Percentiles rank a stretch among this genome's conserved stretches.
phyloP scores from a whole-genome alignment of 2,797 vertebrate species.

The Chelmon rostratus region DNA sequence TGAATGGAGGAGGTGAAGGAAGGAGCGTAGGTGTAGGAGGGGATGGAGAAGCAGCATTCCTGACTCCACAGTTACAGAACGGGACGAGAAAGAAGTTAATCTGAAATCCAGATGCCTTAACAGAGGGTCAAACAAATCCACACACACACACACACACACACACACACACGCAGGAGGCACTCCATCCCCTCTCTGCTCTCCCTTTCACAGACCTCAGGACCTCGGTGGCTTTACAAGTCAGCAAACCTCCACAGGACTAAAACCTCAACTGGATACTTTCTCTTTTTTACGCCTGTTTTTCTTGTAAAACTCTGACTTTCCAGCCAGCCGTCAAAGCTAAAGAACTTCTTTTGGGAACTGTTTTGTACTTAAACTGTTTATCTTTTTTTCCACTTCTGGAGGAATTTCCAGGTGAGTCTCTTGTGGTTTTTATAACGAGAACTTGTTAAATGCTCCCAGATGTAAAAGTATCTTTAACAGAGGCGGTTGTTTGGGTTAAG shows the following conservation, averaged over 20 bases:
- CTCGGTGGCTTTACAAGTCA: conserved; percentile 60
- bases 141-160: conserved; percentile 31
- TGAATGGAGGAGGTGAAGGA: conserved; percentile 62
- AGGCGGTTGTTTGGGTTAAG: neutral
- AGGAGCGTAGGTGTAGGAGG: conserved; percentile 69
- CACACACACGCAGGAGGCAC: conserved; percentile 27
- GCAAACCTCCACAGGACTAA: conserved; percentile 57
- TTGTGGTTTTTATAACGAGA: conserved; percentile 31
- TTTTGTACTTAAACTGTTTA: conserved; percentile 29
- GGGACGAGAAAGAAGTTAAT: conserved; percentile 65
- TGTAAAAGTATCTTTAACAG: conserved; percentile 25
- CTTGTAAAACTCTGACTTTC: conserved; percentile 56
- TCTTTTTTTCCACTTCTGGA: conserved; percentile 28
- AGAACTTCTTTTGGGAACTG: conserved; percentile 31
- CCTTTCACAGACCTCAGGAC: conserved; percentile 45
- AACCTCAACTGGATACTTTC: conserved; percentile 67
- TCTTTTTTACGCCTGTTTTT: conserved; percentile 51
- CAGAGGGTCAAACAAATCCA: conserved; percentile 71
- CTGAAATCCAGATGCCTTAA: conserved; percentile 81
- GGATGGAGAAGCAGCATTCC: conserved; percentile 77
- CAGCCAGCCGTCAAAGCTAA: conserved; percentile 27
- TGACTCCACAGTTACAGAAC: conserved; percentile 59
- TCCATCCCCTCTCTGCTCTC: conserved; percentile 52
- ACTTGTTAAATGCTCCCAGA: conserved; percentile 54
- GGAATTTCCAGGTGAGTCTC: conserved; percentile 76